phyloP scores from a whole-genome alignment of 2,888 invertebrate genomes.

The Spodoptera picta region DNA sequence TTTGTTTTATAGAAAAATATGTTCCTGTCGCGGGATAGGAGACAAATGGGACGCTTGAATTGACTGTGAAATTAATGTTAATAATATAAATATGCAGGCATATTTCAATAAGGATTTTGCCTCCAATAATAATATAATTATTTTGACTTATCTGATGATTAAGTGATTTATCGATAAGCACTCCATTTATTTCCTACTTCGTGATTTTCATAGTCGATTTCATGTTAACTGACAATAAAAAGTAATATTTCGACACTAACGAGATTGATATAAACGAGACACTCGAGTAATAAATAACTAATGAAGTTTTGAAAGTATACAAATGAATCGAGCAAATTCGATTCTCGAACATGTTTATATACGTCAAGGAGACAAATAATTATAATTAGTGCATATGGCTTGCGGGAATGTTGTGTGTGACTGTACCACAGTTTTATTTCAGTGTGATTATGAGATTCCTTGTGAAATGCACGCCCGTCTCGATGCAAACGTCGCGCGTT shows the following conservation, averaged over 20 bases:
- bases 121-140: conserved; percentile 3
- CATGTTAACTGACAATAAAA: conserved; percentile 55
- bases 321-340: conserved; percentile 34
- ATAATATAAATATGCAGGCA: neutral
- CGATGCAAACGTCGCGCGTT: conserved; percentile 59
- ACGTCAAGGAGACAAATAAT: conserved; percentile 45
- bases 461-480: conserved; percentile 48
- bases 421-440: conserved; percentile 57
- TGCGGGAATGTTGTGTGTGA: conserved; percentile 52
- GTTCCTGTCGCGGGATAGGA: conserved; percentile 38
- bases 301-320: conserved; percentile 32
- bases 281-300: conserved; percentile 38
- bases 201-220: conserved; percentile 37
- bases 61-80: conserved; percentile 2
- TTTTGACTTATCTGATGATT: conserved; percentile 9
- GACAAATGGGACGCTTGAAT: conserved; percentile 21
- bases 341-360: conserved; percentile 43
- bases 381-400: conserved; percentile 55
- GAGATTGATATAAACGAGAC: conserved; percentile 19
- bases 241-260: conserved; percentile 29
- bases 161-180: conserved; percentile 2
- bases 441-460: conserved; percentile 51
- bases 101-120: too few relatives aligned
- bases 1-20: conserved; percentile 50
- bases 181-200: conserved; percentile 40